phyloP scores from a whole-genome alignment of 2,113 vertebrate species.

The Cheilinus undulatus region DNA sequence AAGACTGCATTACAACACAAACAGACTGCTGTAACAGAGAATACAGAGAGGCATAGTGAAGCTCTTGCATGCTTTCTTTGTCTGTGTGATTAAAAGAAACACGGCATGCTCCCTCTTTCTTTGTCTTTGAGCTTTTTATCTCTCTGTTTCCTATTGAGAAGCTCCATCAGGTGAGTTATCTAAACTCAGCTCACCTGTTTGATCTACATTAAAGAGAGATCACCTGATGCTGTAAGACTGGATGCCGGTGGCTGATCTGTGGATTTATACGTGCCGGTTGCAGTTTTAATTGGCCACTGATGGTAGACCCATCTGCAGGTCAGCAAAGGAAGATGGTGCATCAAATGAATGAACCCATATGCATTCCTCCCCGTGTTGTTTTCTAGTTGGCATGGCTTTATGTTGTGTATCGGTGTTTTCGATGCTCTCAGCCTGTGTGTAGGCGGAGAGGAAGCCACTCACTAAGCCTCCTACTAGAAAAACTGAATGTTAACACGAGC shows the following conservation, averaged over 20 bases:
- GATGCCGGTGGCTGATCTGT: background rate
- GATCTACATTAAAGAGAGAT: background rate
- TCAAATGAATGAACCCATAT: slow-evolving; percentile 9
- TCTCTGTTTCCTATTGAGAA: background rate
- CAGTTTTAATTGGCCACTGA: background rate
- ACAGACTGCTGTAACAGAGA: background rate
- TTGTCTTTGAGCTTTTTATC: background rate
- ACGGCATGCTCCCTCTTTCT: background rate
- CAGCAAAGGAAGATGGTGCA: background rate
- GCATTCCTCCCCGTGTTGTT: slow-evolving; percentile 2
- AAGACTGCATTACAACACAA: background rate
- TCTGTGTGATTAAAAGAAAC: background rate
- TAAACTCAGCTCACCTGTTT: background rate
- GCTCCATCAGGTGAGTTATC: background rate
- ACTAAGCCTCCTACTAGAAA: slow-evolving; percentile 27
- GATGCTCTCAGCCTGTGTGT: slow-evolving; percentile 30
- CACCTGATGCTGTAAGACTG: background rate
- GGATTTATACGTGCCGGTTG: background rate
- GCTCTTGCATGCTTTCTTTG: no score
- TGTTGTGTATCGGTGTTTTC: background rate
- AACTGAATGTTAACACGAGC: slow-evolving; percentile 56
- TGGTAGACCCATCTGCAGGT: background rate
- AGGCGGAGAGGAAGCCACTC: slow-evolving; percentile 50
- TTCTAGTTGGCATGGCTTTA: background rate
- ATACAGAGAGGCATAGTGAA: background rate